Percentiles rank a stretch among this genome's conserved stretches.
Evolutionary conservation across 2,113 vertebrate species (phyloP).

Genomic region (Neogale vison): DNA sequence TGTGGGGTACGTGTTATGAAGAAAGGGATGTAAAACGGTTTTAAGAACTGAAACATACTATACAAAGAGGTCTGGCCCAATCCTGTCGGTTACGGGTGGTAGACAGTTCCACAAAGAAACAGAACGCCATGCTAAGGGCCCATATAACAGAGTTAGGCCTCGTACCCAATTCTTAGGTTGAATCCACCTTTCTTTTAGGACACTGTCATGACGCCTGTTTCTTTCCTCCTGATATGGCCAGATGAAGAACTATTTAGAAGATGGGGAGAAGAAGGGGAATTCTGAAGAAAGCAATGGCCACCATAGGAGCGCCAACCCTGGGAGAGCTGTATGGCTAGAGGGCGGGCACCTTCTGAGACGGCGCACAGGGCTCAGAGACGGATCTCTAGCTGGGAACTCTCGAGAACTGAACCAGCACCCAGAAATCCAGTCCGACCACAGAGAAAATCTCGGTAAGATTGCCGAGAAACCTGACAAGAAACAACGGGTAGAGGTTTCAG

Average conservation of each 20-base stretch:
- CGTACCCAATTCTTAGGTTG: neutral
- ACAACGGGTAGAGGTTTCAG: conserved; percentile 53
- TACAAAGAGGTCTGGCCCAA: neutral
- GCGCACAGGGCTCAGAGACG: neutral
- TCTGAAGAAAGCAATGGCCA: conserved; percentile 42
- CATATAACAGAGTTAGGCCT: neutral
- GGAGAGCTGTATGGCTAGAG: neutral
- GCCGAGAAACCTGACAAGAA: conserved; percentile 52
- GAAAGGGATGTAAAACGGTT: neutral
- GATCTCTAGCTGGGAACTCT: conserved; percentile 53
- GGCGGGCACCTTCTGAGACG: neutral
- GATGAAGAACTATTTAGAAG: conserved; percentile 39
- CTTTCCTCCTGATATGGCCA: neutral
- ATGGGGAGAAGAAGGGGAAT: neutral
- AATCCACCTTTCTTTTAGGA: neutral
- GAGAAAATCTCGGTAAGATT: conserved; percentile 55
- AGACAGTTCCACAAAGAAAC: neutral
- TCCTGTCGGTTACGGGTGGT: neutral
- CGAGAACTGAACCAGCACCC: conserved; percentile 64
- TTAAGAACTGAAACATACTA: neutral
- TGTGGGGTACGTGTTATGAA: neutral
- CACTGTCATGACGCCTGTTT: neutral
- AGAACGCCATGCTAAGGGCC: neutral
- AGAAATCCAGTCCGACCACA: conserved; percentile 43
- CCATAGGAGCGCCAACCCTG: neutral